phyloP scores from a whole-genome alignment of 2,797 vertebrate species.

The Australoheros facetus region DNA sequence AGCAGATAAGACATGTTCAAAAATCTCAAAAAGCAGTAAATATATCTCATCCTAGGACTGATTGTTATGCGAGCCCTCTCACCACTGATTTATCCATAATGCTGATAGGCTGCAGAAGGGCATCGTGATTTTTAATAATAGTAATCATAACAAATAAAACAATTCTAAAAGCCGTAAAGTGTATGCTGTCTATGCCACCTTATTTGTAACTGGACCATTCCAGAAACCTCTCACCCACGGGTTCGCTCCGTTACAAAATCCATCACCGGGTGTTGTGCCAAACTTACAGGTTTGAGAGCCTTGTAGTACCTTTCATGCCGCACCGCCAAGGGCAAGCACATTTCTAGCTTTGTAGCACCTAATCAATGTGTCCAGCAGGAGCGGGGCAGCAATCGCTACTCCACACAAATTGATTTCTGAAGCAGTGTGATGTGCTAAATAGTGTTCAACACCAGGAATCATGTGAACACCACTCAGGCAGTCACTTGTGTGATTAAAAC shows the following conservation, averaged over 20 bases:
- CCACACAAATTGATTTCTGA: conserved; percentile 45
- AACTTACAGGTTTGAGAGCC: background rate
- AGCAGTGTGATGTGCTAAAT: conserved; percentile 42
- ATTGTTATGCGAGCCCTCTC: background rate
- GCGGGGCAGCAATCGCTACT: conserved; percentile 14
- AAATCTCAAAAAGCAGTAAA: conserved; percentile 14
- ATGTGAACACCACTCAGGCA: conserved; percentile 34
- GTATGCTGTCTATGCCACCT: background rate
- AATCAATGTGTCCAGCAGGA: conserved; percentile 47
- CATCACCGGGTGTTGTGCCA: background rate
- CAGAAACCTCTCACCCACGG: background rate
- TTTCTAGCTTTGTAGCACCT: conserved; percentile 19
- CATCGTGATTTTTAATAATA: rapidly evolving
- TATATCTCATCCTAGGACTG: conserved; percentile 2
- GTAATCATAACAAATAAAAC: background rate
- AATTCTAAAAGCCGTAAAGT: background rate
- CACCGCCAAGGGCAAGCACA: conserved; percentile 8
- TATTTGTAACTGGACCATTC: background rate
- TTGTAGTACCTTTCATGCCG: conserved; percentile 22
- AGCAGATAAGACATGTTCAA: background rate
- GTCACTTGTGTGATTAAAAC: conserved; percentile 34
- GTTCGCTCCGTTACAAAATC: conserved; percentile 31
- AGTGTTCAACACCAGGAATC: conserved; percentile 40
- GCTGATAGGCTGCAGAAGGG: background rate
- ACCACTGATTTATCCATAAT: background rate